Evolutionary conservation across 2,113 vertebrate species (phyloP).

Genomic region (Pardalotus punctatus): DNA sequence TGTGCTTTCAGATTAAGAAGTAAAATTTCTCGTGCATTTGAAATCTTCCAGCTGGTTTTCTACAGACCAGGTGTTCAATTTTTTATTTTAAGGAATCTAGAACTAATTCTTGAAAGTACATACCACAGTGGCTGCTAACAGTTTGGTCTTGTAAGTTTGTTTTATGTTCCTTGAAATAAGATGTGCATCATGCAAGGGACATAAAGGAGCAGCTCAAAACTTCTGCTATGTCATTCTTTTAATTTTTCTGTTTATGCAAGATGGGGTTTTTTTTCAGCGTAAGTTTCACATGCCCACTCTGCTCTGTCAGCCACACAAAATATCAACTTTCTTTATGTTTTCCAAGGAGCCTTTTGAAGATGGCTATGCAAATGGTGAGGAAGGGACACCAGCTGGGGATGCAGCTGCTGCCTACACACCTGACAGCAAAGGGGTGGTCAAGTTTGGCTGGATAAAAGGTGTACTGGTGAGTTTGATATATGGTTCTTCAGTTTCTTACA

Average conservation of each 20-base stretch:
- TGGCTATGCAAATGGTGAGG: constrained; percentile 94
- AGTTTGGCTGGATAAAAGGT: constrained; percentile 98
- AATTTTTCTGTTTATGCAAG: not conserved
- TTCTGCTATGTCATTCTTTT: not conserved
- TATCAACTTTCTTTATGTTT: not conserved
- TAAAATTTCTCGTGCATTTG: not conserved
- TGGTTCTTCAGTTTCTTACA: not conserved
- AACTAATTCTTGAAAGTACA: not conserved
- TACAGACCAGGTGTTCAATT: not conserved
- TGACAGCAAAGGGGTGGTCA: constrained; percentile 92
- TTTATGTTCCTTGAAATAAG: not conserved
- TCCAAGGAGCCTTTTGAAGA: constrained; percentile 94
- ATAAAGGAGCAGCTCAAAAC: not conserved
- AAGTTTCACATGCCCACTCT: not conserved
- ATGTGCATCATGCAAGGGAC: rapidly evolving
- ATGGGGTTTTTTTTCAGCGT: rapidly evolving
- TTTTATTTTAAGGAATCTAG: not conserved
- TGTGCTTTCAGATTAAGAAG: not conserved
- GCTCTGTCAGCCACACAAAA: not conserved
- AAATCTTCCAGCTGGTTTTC: not conserved
- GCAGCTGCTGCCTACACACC: constrained; percentile 82
- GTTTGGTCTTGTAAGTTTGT: not conserved
- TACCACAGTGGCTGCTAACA: not conserved
- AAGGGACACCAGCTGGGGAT: constrained; percentile 90
- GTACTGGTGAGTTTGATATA: constrained; percentile 84